A percentile compares a stretch with the other conserved stretches of the same genome.
phyloP scores from a whole-genome alignment of 2,888 invertebrate species.

The Heliconius cydno region DNA sequence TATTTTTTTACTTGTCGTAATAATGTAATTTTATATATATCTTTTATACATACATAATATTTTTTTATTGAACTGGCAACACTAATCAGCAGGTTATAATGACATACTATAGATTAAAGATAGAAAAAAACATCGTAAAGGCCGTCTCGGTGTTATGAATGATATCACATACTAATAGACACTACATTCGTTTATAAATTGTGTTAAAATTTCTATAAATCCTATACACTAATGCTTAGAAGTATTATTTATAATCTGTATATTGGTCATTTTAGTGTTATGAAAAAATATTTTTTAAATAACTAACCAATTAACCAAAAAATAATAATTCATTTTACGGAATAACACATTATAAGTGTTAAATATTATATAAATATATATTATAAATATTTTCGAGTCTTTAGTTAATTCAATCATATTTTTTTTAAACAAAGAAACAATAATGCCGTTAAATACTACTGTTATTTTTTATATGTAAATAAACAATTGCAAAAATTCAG shows the following conservation, averaged over 20 bases:
- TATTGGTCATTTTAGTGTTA: conserved; percentile 17
- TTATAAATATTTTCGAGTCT: neutral
- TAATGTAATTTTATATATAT: too few relatives aligned
- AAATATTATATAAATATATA: too few relatives aligned
- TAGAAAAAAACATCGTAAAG: conserved; percentile 64
- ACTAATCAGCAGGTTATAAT: conserved; percentile 24
- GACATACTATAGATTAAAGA: neutral
- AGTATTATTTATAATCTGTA: conserved; percentile 5
- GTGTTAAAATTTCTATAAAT: conserved; percentile 30
- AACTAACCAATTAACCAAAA: neutral
- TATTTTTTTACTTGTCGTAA: neutral
- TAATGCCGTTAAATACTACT: too few relatives aligned
- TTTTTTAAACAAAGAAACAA: neutral
- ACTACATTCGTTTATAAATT: conserved; percentile 25
- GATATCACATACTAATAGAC: conserved; percentile 40
- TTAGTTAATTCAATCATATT: neutral
- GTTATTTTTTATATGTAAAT: too few relatives aligned
- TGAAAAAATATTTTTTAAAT: neutral
- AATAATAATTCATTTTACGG: too few relatives aligned
- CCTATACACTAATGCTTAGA: conserved; percentile 11
- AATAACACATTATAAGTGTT: too few relatives aligned
- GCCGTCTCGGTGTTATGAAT: conserved; percentile 61
- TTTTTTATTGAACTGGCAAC: conserved; percentile 15
- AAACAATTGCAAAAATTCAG: too few relatives aligned
- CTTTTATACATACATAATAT: too few relatives aligned